Base-by-base conservation (phyloP, 2,888 invertebrate genomes). In the Creontiades dilutus region DNA sequence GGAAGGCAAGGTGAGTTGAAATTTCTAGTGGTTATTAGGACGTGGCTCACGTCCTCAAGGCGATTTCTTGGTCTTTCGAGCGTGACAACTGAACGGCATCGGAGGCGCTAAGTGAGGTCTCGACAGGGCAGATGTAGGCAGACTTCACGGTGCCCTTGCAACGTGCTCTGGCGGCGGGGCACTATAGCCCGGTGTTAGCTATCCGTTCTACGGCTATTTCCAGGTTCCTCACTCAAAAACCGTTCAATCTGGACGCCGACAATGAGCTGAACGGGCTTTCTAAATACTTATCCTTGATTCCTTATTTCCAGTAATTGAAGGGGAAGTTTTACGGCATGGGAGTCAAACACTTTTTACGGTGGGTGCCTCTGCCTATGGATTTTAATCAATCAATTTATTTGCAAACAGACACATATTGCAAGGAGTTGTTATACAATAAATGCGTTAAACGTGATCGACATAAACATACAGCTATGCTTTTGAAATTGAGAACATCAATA, bases 21-120 rank as follows among this genome's bases (percentile, higher is more conserved):
- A 68, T 23, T 68, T 68, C 68, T 23, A 12, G 12, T 14, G 68
- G 68, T 68, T 68, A 68, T 68, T 68, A 68, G 68, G 68, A 23
- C 23, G 68, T 23, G 68, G 23, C 68, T 68, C 68, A 68, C 68
- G 68, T 68, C 23, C 68, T 68, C 68, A 23, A 68, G 23, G 27
- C 27, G 23, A 68, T 68, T 68, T 68, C 5, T 23, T 68, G 68
- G 68, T 68, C 68, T 23, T 68, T 13, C 68, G 68, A 68, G 68
- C 23, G 19, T 0, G 68, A 14, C 52, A 16, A 16, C 16, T 16
- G 19, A 57, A 0, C n/a, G 57, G 19, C n/a, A n/a, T n/a, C n/a
- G n/a, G n/a, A n/a, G 57, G 57, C n/a, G 57, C 14, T n/a, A n/a
- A 16, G 68, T 9, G 68, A 68, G 68, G 68, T 23, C 68, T 19